Base-by-base conservation (phyloP, 2,797 vertebrate species). In the Muraenolepis orangiensis region DNA sequence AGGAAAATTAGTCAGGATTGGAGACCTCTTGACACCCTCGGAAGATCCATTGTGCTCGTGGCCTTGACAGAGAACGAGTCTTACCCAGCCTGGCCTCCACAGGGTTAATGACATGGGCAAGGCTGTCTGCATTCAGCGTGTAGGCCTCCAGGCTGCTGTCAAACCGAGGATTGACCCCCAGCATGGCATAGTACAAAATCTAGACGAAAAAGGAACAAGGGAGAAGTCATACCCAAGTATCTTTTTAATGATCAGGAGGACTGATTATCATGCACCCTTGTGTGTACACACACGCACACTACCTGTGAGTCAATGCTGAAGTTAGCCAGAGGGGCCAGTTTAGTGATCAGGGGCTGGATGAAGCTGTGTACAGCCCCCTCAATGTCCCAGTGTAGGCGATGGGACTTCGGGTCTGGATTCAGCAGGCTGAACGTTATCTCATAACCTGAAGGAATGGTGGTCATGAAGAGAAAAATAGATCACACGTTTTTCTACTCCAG, bases 271-370 rank as follows among this genome's bases (percentile, higher is more conserved):
- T 51, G 14, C 42, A 18, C 42, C 13, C 40, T 42, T 42, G 40
- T 18, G 13, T 42, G 16, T 6, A n/a, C 16, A 51, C 46, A 34
- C 32, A 34, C n/a, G 23, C 51, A 57, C 51, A 57, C 51, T 88
- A 98, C 98, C 94, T 99, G 97, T 0, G 98, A 99, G 77, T 98
- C 97, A 2, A 99, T 95, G 18, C 96, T 98, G 79, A 99, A 98
- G 86, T 99, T 97, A 61, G 97, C 96, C 32, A 96, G 83, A 4
- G 90, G 88, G 13, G 93, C 89, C 81, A 99, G 92, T 76, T 96
- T 97, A 69, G 92, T 92, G 72, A 99, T 89, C 81, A 99, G 78
- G 0, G 97, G 97, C 75, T 95, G 94, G 78, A 99, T 95, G 0
- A 95, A 97, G 79, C 82, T 91, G 32, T 82, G 87, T 74, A 98